Evolutionary conservation across 2,888 invertebrate species (phyloP).

Genomic region (Drosophila kuntzei): DNA sequence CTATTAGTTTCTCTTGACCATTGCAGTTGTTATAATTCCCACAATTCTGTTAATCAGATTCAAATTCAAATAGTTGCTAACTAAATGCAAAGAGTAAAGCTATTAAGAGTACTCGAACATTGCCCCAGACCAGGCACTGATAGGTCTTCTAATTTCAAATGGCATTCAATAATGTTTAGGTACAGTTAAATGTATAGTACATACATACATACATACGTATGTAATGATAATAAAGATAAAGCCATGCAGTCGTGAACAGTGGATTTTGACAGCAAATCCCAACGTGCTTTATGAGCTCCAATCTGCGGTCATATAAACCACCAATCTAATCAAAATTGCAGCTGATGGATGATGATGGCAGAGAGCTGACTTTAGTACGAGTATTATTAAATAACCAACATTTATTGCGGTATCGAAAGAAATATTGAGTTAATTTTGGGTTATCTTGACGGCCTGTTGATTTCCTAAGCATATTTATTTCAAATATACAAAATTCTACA

Average conservation of each 20-base stretch:
- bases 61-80: slow-evolving; percentile 32
- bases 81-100: slow-evolving; percentile 15
- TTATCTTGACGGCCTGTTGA: neutral
- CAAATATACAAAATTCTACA: neutral
- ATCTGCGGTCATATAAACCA: slow-evolving; percentile 37
- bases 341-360: slow-evolving; percentile 19
- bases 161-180: slow-evolving; percentile 2
- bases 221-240: slow-evolving; percentile 52
- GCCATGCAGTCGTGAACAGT: slow-evolving; percentile 20
- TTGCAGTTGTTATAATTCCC: neutral
- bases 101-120: slow-evolving; percentile 51
- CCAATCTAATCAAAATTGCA: slow-evolving; percentile 49
- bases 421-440: neutral
- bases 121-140: slow-evolving; percentile 37
- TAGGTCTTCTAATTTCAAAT: slow-evolving; percentile 28
- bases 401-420: slow-evolving; percentile 7
- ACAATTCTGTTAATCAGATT: slow-evolving; percentile 14
- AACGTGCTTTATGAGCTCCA: slow-evolving; percentile 23
- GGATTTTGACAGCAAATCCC: slow-evolving; percentile 35
- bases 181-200: neutral
- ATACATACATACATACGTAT: slow-evolving; percentile 20
- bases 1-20: neutral
- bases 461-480: neutral
- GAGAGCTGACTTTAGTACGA: neutral
- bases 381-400: slow-evolving; percentile 16